These are phyloP conservation scores for Lasioglossum leucozonium DNA, from an alignment of 2,888 invertebrate species.

Conservation along the genomic window DNA sequence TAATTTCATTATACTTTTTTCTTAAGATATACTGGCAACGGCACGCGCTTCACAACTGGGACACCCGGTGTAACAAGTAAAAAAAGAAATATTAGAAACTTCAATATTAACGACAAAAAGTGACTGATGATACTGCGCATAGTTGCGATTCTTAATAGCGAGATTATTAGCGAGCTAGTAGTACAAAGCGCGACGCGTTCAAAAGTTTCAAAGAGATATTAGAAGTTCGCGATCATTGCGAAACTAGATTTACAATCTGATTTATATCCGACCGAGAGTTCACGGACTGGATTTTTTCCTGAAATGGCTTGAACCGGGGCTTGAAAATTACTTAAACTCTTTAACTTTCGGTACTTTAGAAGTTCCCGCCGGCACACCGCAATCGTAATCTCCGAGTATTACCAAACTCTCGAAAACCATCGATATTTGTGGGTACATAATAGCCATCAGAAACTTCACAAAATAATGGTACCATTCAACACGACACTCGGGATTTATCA, in stretches of 20 bases:
- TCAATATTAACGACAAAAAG: not conserved
- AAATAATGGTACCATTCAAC: not conserved
- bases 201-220: not conserved
- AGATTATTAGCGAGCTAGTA: not conserved
- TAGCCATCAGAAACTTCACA: not conserved
- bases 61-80: too few relatives aligned
- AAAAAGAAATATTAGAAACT: not conserved
- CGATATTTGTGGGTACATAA: not conserved
- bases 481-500: not conserved
- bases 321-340: not conserved
- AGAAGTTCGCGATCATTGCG: not conserved
- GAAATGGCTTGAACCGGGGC: not conserved
- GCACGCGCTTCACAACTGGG: too few relatives aligned
- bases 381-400: not conserved
- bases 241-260: not conserved
- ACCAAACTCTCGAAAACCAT: not conserved
- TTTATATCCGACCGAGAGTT: slow-evolving; percentile 7
- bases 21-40: too few relatives aligned
- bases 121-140: not conserved
- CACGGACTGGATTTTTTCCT: not conserved
- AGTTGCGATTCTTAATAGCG: not conserved
- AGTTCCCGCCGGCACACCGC: not conserved
- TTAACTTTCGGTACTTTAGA: not conserved
- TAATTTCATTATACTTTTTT: too few relatives aligned
- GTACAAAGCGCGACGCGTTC: not conserved